Evolutionary conservation across 2,888 invertebrate species (phyloP), one percentile per base, ranked within the genome.

Genomic region (Ormyrus pomaceus): DNA sequence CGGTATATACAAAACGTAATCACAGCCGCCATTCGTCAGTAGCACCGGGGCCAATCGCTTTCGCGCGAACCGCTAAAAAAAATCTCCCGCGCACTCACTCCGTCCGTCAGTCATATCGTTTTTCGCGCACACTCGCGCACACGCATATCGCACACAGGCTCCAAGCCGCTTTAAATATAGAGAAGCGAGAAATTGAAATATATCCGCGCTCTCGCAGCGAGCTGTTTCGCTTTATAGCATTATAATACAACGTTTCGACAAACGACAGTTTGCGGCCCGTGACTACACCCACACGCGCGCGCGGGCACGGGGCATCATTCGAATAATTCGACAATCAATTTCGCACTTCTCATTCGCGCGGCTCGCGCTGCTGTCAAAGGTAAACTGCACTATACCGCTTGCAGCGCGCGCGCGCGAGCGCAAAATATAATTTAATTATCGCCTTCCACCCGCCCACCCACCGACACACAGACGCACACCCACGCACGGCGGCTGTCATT

Each of bases 341-440:
- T 74, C 73, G 64, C 73, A 65, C 73, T 65, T 74, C 73, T 74
- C 53, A 50, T 46, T 11, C 53, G 6, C 62, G 13, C 70, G 10
- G 19, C 69, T 2, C 50, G 45, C 56, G 6, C 13, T 2, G 4
- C 65, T 48, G 72, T 72, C 72, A 62, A 50, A 74, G 56, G 53
- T 62, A 64, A 62, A 62, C 62, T 70, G 64, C 11, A 55, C 56
- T 3, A 34, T 4, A 34, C 34, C 34, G 34, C 4, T 34, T 4
- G 34, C 34, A 5, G 13, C 11, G 19, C 19, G 34, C 50, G 64
- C 48, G 0, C 45, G 3, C 45, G 53, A 6, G 62, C 53, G 76
- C 68, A 68, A 76, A 76, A 76, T 76, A 76, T 76, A 76, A 76
- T 76, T 76, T 76, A 68, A 76, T 76, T 76, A 76, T 74, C 66